phyloP scores from a whole-genome alignment of 92 coral and sea anemone genomes.

The Chrysogorgia sp. region DNA sequence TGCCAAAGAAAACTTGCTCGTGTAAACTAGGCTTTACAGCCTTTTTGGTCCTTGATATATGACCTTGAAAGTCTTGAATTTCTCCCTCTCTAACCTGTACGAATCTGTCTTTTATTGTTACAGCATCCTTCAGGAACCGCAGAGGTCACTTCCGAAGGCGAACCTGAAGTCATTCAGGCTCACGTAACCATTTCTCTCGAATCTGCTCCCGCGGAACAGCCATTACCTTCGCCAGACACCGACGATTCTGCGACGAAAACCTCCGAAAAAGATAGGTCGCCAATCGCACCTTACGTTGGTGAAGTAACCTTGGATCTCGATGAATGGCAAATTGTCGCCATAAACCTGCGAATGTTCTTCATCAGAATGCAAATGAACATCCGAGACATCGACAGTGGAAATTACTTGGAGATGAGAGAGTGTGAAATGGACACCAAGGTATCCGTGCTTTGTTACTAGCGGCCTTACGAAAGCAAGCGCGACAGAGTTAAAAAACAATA shows the following conservation, averaged over 20 bases:
- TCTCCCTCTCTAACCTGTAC: no score
- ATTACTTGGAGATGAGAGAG: constrained; percentile 35
- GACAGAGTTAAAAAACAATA: no score
- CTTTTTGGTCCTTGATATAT: no score
- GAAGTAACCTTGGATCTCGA: constrained; percentile 26
- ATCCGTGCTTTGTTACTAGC: neutral
- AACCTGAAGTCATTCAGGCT: constrained; percentile 5
- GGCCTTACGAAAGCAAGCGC: no score
- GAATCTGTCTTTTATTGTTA: neutral
- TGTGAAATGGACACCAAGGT: constrained; percentile 46
- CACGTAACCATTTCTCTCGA: constrained; percentile 4
- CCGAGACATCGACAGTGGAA: constrained; percentile 22
- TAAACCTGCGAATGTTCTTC: constrained; percentile 13
- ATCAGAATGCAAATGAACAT: constrained; percentile 34
- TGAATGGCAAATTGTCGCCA: constrained; percentile 25
- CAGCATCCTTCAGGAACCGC: neutral
- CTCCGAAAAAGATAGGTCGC: neutral
- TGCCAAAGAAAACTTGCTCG: no score
- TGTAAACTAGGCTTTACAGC: no score
- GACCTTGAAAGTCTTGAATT: neutral
- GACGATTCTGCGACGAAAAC: constrained; percentile 2
- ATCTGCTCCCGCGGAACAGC: constrained; percentile 15
- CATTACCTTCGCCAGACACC: neutral
- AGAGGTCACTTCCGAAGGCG: neutral
- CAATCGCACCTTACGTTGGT: constrained; percentile 24